phyloP scores from a whole-genome alignment of 2,888 invertebrate genomes.

The Caenorhabditis sp. region DNA sequence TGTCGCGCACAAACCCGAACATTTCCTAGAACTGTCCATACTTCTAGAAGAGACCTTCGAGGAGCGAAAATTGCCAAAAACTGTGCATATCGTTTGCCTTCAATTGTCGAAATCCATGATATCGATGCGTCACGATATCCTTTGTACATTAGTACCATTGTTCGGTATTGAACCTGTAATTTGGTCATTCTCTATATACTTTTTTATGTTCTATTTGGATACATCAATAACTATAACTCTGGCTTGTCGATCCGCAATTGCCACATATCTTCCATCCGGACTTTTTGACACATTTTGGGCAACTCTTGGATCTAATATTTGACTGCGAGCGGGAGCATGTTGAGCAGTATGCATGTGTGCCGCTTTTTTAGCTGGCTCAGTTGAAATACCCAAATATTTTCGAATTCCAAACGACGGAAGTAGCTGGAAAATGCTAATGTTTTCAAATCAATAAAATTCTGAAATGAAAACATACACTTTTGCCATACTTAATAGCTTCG shows the following conservation, averaged over 20 bases:
- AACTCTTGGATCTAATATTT: constrained; percentile 29
- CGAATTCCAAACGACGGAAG: constrained; percentile 65
- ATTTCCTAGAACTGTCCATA: constrained; percentile 80
- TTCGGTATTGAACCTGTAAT: constrained; percentile 76
- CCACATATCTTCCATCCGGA: constrained; percentile 21
- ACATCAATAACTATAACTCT: constrained; percentile 87
- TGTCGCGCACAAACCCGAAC: constrained; percentile 41
- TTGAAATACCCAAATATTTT: constrained; percentile 61
- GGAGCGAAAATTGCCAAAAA: constrained; percentile 93
- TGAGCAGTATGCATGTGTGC: constrained; percentile 27
- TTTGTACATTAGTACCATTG: constrained; percentile 87
- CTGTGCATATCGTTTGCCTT: constrained; percentile 71
- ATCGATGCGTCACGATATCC: constrained; percentile 88
- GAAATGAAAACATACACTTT: constrained; percentile 11
- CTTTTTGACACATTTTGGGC: constrained; percentile 29
- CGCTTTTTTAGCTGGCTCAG: constrained; percentile 47
- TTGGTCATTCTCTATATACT: background rate
- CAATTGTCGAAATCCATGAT: constrained; percentile 41
- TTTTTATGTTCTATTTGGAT: background rate
- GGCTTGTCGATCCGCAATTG: constrained; percentile 75
- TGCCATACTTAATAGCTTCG: constrained; percentile 43
- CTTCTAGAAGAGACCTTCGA: constrained; percentile 85
- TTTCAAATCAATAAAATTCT: too few relatives aligned
- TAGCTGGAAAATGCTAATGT: constrained; percentile 22
- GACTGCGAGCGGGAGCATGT: constrained; percentile 27